Base-by-base conservation (phyloP, 2,797 vertebrate species). In the Perodicticus potto region DNA sequence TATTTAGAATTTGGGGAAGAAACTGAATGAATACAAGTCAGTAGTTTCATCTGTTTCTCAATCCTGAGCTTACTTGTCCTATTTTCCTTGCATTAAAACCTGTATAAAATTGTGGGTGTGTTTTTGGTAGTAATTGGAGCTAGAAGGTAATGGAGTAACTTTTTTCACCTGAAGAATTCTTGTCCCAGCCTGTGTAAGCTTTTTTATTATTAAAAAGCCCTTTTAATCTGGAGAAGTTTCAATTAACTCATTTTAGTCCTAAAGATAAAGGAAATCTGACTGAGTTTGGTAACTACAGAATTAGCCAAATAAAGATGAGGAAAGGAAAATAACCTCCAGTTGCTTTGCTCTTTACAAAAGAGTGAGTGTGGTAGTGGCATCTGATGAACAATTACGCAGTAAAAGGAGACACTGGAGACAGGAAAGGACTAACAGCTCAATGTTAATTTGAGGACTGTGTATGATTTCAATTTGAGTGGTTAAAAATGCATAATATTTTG, bases 71-170 rank as follows among this genome's bases (percentile, higher is more conserved):
- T 65, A 49, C 78, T 86, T 90, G 10, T 93, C 43, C 49, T 74
- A 2, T 82, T 96, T 93, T 86, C 7, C 32, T 70, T 95, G 5
- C 69, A 32, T 77, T 92, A 27, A 93, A 88, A 89, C n/a, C 22
- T 92, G 0, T 81, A 7, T 93, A 81, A 93, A 95, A 93, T 14
- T 72, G 3, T 84, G 25, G 5, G 0, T 69, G 1, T 14, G 17
- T 87, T 94, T 96, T 95, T 88, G 22, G 23, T 94, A 61, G 67
- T 93, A 84, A 83, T 92, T 81, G 59, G 86, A 97, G 23, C 10
- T 82, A 23, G 23, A 83, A 87, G 23, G 34, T 55, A 77, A 27
- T 88, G 65, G 81, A 89, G 10, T 57, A 76, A n/a, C 55, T 67
- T 25, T 82, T 82, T 86, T 19, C 10, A 65, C 27, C 34, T 49